Percentiles rank a stretch among this genome's conserved stretches.
phyloP scores from a whole-genome alignment of 2,797 vertebrate genomes.

The Meda fulgida region DNA sequence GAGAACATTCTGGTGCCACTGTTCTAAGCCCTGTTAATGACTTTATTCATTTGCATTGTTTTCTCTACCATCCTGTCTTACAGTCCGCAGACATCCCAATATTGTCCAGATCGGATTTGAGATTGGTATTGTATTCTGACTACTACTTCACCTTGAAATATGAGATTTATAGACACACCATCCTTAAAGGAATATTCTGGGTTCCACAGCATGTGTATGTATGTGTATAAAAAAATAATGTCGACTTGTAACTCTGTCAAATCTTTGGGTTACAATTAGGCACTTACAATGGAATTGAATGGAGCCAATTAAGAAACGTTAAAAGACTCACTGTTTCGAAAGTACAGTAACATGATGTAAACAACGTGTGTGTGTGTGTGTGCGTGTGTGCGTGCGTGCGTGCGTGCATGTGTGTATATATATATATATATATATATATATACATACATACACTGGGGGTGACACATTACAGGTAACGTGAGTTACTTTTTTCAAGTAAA shows the following conservation, averaged over 20 bases:
- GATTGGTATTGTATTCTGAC: constrained; percentile 85
- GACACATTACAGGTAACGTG: too few relatives aligned
- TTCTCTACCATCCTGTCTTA: constrained; percentile 73
- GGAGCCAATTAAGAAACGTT: background rate
- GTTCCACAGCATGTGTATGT: background rate
- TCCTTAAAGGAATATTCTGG: constrained; percentile 31
- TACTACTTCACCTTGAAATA: constrained; percentile 94
- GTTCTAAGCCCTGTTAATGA: constrained; percentile 93
- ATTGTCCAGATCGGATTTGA: constrained; percentile 87
- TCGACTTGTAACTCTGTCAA: background rate
- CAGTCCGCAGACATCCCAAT: constrained; percentile 74
- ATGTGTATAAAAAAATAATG: background rate
- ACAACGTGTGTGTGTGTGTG: background rate
- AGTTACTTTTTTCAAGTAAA: too few relatives aligned
- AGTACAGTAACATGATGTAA: background rate
- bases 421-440: too few relatives aligned
- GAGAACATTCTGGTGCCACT: constrained; percentile 86
- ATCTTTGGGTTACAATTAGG: background rate
- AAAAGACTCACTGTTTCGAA: background rate
- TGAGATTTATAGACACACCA: constrained; percentile 70
- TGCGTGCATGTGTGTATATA: too few relatives aligned
- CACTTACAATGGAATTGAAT: background rate
- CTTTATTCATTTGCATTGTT: constrained; percentile 84
- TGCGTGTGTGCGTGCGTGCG: too few relatives aligned
- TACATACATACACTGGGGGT: background rate